Evolutionary conservation across 2,797 vertebrate genomes (phyloP), one percentile per base, ranked within the genome.

Genomic region (Cryptoblepharus egeriae): DNA sequence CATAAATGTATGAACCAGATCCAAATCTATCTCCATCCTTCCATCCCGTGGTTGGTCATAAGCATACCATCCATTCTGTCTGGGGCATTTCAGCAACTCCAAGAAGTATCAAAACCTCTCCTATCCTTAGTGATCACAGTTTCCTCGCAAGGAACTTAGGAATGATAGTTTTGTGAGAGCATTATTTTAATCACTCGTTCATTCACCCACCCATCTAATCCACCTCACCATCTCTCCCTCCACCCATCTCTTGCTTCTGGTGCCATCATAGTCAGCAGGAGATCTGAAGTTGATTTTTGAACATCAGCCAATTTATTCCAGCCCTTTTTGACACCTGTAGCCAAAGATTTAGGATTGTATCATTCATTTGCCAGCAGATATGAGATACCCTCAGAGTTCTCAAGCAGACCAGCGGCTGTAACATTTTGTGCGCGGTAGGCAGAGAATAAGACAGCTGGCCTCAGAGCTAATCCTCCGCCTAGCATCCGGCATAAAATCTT

Each of bases 361-460:
- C n/a, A 22, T 1, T 70, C 16, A 35, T 70, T 49, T 61, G 32
- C 67, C 39, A 12, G 32, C 37, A 64, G 45, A 15, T 18, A 64
- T 16, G n/a, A 74, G 11, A 20, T 49, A 28, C 39, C 22, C 35
- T 65, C 32, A 16, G n/a, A 42, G 70, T 10, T 26, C 11, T 32
- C 24, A n/a, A n/a, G 32, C 63, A 3, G 52, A 32, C 82, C 26
- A 26, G 39, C 26, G 30, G n/a, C 78, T 49, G 55, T 30, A 60
- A 74, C 76, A 75, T 79, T 84, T 69, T 74, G 77, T 65, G 39
- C 37, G 7, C n/a, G 32, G 37, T 18, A 68, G 39, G 63, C 82
- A 74, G 82, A 79, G 77, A 84, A 79, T 68, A 79, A 74, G 82
- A 84, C 82, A 84, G 82, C 77, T 84, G 82, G 82, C 77, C 70